These are phyloP conservation scores for Polypterus bichir DNA, from an alignment of 2,113 vertebrate genomes.

Conservation along the genomic window DNA sequence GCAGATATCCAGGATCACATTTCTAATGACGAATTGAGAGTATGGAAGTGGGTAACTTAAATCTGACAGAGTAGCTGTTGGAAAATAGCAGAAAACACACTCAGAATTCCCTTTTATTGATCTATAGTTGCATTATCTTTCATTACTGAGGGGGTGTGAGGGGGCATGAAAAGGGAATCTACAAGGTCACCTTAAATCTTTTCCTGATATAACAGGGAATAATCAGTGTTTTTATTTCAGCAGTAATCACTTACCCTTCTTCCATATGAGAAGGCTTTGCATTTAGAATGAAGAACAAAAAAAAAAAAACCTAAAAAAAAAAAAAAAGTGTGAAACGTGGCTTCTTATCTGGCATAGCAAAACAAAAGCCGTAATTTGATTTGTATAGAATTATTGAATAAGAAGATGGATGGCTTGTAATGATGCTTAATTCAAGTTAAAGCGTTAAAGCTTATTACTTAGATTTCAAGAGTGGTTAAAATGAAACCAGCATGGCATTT, in stretches of 20 bases:
- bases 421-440: slow-evolving; percentile 51
- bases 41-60: slow-evolving; percentile 32
- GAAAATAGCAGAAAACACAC: slow-evolving; percentile 44
- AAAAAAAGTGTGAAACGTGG: slow-evolving; percentile 33
- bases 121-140: slow-evolving; percentile 33
- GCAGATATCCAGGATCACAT: slow-evolving; percentile 19
- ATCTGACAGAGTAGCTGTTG: slow-evolving; percentile 32
- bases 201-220: slow-evolving; percentile 25
- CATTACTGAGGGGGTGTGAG: slow-evolving; percentile 14
- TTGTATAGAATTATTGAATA: slow-evolving; percentile 43
- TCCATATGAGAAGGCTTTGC: slow-evolving; percentile 22
- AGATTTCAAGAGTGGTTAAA: slow-evolving; percentile 49
- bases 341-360: slow-evolving; percentile 28
- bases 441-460: slow-evolving; percentile 50
- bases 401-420: slow-evolving; percentile 46
- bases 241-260: too few species aligned
- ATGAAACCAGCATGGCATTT: slow-evolving; percentile 37
- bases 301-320: not conserved
- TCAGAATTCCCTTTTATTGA: slow-evolving; percentile 34
- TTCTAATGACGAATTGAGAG: slow-evolving; percentile 14
- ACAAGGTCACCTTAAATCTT: slow-evolving; percentile 41
- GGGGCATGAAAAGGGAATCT: slow-evolving; percentile 12
- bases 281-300: slow-evolving; percentile 26
- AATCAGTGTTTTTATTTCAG: too few species aligned
- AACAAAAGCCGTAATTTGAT: slow-evolving; percentile 48